Conservation (phyloP, 1,140 invertebrate genomes). For the Bombus waltoni region DNA sequence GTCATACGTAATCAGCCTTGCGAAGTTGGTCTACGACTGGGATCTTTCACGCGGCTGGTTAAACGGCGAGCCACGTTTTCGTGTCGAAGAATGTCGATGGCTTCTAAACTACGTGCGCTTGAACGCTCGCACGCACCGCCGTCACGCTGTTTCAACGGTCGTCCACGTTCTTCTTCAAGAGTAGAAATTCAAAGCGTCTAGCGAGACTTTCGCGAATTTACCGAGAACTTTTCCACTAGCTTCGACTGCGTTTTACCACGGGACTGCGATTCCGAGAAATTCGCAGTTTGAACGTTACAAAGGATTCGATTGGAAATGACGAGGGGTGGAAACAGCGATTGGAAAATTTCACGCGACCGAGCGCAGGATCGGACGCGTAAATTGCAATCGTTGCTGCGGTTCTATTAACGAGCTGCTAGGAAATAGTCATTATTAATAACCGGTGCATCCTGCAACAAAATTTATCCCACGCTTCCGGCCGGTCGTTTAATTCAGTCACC, state of each 20-base stretch:
- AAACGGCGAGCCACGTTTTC: conserved; percentile 56
- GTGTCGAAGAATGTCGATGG: conserved; percentile 59
- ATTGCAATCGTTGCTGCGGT: conserved; percentile 15
- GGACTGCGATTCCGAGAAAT: background rate
- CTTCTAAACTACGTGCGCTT: conserved; percentile 50
- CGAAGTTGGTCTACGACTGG: conserved; percentile 5
- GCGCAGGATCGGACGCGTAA: conserved; percentile 2
- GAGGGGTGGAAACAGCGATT: conserved; percentile 3
- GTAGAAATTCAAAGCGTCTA: conserved; percentile 13
- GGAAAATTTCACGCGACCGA: conserved; percentile 14
- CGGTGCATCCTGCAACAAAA: conserved; percentile 45
- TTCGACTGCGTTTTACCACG: background rate
- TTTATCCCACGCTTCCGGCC: conserved; percentile 48
- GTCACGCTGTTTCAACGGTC: conserved; percentile 11
- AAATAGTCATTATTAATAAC: conserved; percentile 56
- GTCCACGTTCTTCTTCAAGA: conserved; percentile 22
- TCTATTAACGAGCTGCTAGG: conserved; percentile 54
- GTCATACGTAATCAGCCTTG: conserved; percentile 57
- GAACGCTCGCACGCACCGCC: conserved; percentile 7
- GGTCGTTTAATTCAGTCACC: conserved; percentile 54
- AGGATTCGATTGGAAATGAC: background rate
- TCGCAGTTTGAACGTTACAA: background rate
- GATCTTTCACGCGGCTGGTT: conserved; percentile 30
- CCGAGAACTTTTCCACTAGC: conserved; percentile 13
- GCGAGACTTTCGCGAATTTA: background rate